Base-by-base conservation (phyloP, 2,888 invertebrate species). In the Eristalis tenax region DNA sequence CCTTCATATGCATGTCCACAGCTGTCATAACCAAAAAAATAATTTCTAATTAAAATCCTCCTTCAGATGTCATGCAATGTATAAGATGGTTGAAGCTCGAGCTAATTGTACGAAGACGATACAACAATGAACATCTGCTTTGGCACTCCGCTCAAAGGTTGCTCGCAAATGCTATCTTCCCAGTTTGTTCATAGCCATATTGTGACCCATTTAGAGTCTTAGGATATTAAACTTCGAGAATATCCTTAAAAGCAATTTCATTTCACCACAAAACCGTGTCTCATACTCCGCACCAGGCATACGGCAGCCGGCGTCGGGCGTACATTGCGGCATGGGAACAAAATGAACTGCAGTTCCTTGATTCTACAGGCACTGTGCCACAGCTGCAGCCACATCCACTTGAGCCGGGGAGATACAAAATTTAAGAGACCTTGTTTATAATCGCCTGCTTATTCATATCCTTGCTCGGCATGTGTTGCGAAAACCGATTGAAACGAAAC, bases 381-480 rank as follows among this genome's bases (percentile, higher is more conserved):
- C 71, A 79, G 71, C 73, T 73, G 79, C 57, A 66, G 2, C 59
- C 71, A 32, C 65, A 43, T 43, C 18, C 50, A 50, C 18, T 50
- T 43, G 50, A 50, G 50, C 56, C 63, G 69, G 77, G 71, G 22
- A 11, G 64, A 64, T 50, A 59, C 64, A 43, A 57, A 69, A 77
- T 77, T 73, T 69, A 32, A 71, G 63, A 69, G 59, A 61, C 43
- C 40, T 57, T 63, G 57, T 43, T 71, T 76, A 43, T 76, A 81
- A 85, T 81, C 82, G 32, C 22, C 59, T 18, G 15, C 63, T 43
- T 81, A 73, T 81, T 73, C 81, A 73, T 80, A 80, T 70, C 80
- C 76, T 66, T 63, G 65, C 63, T 65, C 15, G 23, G 28, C 81
- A 68, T 68, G 43, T 85, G 76, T 81, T 57, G 71, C 71, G 68